A percentile compares a stretch with the other conserved stretches of the same genome.
phyloP scores from a whole-genome alignment of 1,140 invertebrate species.

The Leguminivora glycinivorella region DNA sequence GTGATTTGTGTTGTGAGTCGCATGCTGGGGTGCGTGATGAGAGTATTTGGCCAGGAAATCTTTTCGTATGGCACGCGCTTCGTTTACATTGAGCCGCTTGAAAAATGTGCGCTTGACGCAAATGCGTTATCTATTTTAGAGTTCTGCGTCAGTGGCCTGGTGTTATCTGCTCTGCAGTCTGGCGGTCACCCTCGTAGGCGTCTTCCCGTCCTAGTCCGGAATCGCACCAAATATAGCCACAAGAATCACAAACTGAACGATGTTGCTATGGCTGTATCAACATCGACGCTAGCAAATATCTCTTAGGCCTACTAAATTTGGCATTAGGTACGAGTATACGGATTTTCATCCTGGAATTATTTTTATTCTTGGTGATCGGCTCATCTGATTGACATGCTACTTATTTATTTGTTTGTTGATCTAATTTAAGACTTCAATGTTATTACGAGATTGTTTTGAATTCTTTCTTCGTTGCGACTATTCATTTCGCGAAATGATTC shows the following conservation, averaged over 20 bases:
- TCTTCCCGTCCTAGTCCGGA: conserved; percentile 36
- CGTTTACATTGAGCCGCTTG: conserved; percentile 67
- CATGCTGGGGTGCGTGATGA: conserved; percentile 56
- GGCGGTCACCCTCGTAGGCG: conserved; percentile 58
- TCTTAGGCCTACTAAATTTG: no score
- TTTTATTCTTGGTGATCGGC: neutral
- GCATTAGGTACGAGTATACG: no score
- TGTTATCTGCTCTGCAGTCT: conserved; percentile 70
- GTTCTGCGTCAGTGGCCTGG: conserved; percentile 66
- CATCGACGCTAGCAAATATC: neutral
- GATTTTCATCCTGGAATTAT: neutral
- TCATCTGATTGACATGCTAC: neutral
- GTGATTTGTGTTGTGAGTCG: neutral
- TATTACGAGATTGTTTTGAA: neutral
- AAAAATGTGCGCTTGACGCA: conserved; percentile 77
- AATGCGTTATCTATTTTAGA: conserved; percentile 78
- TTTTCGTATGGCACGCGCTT: conserved; percentile 63
- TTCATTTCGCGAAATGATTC: conserved; percentile 5
- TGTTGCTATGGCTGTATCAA: neutral
- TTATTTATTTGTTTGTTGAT: neutral
- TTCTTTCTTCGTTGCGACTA: neutral
- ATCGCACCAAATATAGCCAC: conserved; percentile 21
- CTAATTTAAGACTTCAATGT: neutral
- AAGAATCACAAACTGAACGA: neutral
- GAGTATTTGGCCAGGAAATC: conserved; percentile 72